Conservation (phyloP, 2,113 vertebrate species). For the Pterocles orientalis region DNA sequence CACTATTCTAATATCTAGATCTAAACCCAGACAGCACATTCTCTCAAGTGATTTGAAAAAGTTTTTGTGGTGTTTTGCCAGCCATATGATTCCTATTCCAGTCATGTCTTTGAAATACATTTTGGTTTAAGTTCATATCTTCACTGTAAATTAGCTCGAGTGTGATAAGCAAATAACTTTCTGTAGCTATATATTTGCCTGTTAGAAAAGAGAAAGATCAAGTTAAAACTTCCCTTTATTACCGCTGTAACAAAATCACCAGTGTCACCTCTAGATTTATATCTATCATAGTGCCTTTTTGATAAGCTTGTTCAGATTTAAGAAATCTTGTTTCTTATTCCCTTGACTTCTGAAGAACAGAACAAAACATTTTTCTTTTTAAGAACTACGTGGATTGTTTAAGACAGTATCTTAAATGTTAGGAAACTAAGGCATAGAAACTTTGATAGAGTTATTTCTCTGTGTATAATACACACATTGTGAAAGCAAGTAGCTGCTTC, state of each 20-base stretch:
- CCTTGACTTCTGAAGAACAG: not conserved
- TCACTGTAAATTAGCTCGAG: constrained; percentile 3
- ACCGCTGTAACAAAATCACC: not conserved
- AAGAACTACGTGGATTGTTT: not conserved
- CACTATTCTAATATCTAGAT: not conserved
- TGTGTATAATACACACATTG: not conserved
- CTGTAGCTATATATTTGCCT: not conserved
- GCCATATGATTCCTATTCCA: not conserved
- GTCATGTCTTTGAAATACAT: not conserved
- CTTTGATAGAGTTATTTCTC: not conserved
- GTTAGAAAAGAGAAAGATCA: not conserved
- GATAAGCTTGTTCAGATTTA: not conserved
- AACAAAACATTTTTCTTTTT: not conserved
- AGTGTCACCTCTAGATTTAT: not conserved
- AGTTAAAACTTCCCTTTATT: not conserved
- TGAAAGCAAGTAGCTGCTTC: not conserved
- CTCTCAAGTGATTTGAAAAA: not conserved
- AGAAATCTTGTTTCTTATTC: not conserved
- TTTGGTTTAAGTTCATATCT: not conserved
- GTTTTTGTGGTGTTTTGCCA: not conserved
- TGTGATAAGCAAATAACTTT: not conserved
- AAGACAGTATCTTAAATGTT: not conserved
- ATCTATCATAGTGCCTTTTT: not conserved
- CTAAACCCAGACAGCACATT: not conserved
- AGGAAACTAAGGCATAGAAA: not conserved